Percentiles rank a stretch among this genome's conserved stretches.
Conservation (phyloP, 2,888 invertebrate genomes). For the Tiphia femorata region DNA sequence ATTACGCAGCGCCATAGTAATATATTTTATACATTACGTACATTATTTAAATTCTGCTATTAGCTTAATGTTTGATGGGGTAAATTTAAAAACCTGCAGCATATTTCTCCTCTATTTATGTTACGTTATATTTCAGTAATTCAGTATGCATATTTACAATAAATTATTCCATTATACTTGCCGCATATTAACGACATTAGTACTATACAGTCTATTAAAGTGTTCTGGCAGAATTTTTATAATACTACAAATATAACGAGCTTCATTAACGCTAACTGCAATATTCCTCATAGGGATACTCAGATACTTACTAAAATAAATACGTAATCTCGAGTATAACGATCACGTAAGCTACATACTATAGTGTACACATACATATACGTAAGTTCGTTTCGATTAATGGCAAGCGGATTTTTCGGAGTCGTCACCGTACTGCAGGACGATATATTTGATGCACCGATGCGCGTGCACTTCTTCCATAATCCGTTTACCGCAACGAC, state of each 20-base stretch:
- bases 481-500: constrained; percentile 7
- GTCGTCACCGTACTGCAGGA: too few species aligned
- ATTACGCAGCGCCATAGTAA: too few species aligned
- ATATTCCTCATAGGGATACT: neutral
- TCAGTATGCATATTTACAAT: constrained; percentile 17
- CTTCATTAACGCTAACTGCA: too few species aligned
- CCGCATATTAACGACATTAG: neutral
- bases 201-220: constrained; percentile 6
- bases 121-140: neutral
- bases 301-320: neutral
- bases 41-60: too few species aligned
- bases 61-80: too few species aligned
- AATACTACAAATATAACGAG: neutral
- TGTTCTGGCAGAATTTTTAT: neutral
- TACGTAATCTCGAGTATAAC: neutral
- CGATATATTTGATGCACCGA: neutral
- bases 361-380: neutral
- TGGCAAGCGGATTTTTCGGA: neutral
- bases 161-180: constrained; percentile 9
- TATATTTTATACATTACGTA: too few species aligned
- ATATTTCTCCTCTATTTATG: neutral
- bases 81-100: neutral
- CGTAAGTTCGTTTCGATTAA: neutral
- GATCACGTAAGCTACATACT: neutral
- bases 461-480: neutral